A percentile compares a stretch with the other conserved stretches of the same genome.
These are phyloP conservation scores for Boulengerochromis microlepis DNA, from an alignment of 2,113 vertebrate species.

Conservation along the genomic window DNA sequence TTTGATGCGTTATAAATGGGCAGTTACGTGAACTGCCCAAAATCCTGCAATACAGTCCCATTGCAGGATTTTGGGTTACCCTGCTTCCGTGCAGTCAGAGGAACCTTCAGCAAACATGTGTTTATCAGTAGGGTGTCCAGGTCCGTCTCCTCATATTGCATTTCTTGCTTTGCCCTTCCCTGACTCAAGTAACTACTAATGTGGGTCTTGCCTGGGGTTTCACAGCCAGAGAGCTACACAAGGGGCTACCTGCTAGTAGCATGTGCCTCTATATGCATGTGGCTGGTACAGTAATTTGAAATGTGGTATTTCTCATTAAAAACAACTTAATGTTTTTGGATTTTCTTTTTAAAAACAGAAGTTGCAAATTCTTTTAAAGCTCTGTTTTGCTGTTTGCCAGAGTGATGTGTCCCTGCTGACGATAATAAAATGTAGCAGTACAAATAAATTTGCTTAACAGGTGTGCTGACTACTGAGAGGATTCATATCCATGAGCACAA, in stretches of 20 bases:
- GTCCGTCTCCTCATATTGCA: background rate
- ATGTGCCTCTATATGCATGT: background rate
- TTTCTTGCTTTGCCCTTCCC: background rate
- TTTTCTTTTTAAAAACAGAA: background rate
- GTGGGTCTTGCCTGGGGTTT: background rate
- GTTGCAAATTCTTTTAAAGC: background rate
- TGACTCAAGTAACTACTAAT: background rate
- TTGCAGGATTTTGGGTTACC: background rate
- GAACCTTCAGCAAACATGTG: background rate
- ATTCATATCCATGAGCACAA: background rate
- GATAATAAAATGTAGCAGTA: background rate
- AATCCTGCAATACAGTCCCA: background rate
- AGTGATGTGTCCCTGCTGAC: background rate
- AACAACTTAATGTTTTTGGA: accelerated
- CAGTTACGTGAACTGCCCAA: accelerated
- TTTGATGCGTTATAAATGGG: background rate
- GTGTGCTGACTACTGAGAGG: background rate
- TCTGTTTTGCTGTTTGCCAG: background rate
- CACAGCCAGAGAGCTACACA: background rate
- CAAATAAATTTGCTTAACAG: background rate
- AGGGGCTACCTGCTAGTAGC: background rate
- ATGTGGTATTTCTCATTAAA: background rate
- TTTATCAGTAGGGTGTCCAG: background rate
- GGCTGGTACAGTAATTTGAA: background rate
- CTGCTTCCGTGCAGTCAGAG: accelerated